Evolutionary conservation across 2,888 invertebrate genomes (phyloP).

Genomic region (Tolmerus cingulatus): DNA sequence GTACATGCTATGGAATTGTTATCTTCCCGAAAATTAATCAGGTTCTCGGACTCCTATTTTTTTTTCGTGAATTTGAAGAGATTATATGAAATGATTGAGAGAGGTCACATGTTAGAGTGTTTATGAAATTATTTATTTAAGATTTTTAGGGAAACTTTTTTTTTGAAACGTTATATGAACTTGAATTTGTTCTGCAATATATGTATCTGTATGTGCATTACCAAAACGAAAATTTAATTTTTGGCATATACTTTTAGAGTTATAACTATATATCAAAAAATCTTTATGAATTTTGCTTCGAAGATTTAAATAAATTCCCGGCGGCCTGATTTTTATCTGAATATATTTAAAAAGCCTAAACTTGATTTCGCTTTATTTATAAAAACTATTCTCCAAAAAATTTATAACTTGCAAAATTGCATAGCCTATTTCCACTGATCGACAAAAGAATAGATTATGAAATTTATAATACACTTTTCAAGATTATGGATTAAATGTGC

Average conservation of each 20-base stretch:
- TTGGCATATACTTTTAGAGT: too few relatives aligned
- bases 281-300: too few relatives aligned
- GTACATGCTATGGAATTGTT: conserved; percentile 46
- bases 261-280: too few relatives aligned
- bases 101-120: not conserved
- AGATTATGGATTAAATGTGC: not conserved
- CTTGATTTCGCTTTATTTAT: too few relatives aligned
- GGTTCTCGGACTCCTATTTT: conserved; percentile 51
- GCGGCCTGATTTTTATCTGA: too few relatives aligned
- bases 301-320: too few relatives aligned
- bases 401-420: too few relatives aligned
- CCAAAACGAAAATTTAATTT: too few relatives aligned
- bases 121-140: not conserved
- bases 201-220: not conserved
- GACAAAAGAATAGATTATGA: not conserved
- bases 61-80: conserved; percentile 42
- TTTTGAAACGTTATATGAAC: not conserved
- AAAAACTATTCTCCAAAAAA: too few relatives aligned
- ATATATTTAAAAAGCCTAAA: too few relatives aligned
- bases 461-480: not conserved
- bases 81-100: conserved; percentile 5
- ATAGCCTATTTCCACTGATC: not conserved
- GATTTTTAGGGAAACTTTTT: not conserved
- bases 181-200: not conserved
- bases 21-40: conserved; percentile 48